Evolutionary conservation across 2,797 vertebrate species (phyloP).

Genomic region (Cossypha niveicapilla): DNA sequence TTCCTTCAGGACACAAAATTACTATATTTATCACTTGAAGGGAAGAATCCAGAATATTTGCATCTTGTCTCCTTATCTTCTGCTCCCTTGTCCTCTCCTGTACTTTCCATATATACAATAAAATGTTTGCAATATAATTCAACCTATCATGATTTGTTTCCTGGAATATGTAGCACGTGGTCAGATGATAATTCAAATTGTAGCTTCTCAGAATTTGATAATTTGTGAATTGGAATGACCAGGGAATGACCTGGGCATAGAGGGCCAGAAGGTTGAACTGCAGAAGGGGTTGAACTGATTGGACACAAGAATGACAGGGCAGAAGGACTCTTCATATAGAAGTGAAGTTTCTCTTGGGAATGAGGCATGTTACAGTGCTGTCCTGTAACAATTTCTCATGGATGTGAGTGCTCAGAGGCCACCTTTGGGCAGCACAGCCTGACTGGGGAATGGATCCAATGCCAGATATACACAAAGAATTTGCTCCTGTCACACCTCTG

Average conservation of each 20-base stretch:
- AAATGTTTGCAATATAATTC: neutral
- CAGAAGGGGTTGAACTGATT: neutral
- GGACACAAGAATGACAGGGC: neutral
- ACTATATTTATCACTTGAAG: neutral
- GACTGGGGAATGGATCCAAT: neutral
- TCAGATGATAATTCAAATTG: neutral
- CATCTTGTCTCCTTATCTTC: neutral
- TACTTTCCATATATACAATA: neutral
- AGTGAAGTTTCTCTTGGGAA: neutral
- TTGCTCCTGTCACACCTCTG: accelerated
- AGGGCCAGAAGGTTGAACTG: neutral
- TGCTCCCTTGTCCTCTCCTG: neutral
- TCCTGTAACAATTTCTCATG: accelerated
- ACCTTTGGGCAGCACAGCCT: neutral
- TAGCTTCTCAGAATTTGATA: neutral
- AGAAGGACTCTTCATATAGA: neutral
- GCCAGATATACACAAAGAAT: accelerated
- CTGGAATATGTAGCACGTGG: neutral
- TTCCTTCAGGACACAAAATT: neutral
- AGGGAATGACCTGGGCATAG: neutral
- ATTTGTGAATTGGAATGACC: neutral
- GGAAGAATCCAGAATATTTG: neutral
- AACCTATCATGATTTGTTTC: neutral
- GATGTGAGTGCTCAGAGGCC: accelerated
- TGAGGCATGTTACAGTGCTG: neutral